Conservation (phyloP, 1,140 invertebrate species). For the Araneus ventricosus region DNA sequence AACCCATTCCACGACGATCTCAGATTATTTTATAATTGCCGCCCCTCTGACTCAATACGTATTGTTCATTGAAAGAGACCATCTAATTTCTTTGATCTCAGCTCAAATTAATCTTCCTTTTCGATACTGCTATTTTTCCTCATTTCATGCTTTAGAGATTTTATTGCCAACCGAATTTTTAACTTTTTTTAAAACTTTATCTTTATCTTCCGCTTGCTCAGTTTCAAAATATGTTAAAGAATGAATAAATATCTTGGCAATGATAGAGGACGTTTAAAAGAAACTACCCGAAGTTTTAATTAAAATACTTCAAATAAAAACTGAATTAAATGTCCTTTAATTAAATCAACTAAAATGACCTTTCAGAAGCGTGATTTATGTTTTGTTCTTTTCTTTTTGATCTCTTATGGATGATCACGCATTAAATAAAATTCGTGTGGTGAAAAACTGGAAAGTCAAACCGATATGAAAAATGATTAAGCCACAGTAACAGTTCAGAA, state of each 20-base stretch:
- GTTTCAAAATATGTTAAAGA: background rate
- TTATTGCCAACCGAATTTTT: background rate
- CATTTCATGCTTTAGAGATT: background rate
- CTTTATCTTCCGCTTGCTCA: background rate
- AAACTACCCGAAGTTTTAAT: constrained; percentile 1
- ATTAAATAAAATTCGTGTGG: background rate
- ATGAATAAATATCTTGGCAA: background rate
- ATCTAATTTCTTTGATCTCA: background rate
- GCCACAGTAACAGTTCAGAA: no score
- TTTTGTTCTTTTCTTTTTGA: background rate
- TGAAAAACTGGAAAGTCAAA: no score
- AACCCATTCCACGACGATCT: background rate
- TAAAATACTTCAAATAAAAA: constrained; percentile 21
- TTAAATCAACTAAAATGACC: background rate
- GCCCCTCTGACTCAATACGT: background rate
- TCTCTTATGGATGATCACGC: background rate
- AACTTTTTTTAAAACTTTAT: background rate
- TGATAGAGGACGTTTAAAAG: background rate
- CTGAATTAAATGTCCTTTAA: background rate
- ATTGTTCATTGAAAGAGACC: background rate
- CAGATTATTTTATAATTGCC: constrained; percentile 50
- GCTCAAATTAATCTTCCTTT: constrained; percentile 48
- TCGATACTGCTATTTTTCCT: background rate
- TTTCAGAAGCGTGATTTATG: background rate
- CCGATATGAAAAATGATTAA: no score